Base-by-base conservation (phyloP, 2,113 vertebrate genomes). In the Rhipidura dahli region DNA sequence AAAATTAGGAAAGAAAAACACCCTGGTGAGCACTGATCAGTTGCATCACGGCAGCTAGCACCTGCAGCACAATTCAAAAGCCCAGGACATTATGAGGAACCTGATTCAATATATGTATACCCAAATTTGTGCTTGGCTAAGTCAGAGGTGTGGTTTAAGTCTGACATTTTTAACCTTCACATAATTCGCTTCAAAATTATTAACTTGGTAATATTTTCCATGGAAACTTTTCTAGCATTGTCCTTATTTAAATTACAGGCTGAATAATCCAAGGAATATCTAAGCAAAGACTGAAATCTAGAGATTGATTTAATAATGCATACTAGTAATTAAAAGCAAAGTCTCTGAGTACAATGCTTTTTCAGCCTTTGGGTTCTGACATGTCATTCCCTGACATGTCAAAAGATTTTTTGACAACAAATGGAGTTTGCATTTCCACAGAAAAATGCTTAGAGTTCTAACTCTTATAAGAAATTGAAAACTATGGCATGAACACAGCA, bases 401-500 rank as follows among this genome's bases (percentile, higher is more conserved):
- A 24, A 35, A 37, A 31, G 14, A 1, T 35, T 65, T 65, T 65
- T 56, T 28, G 1, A 40, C 6, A 75, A 40, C 33, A 54, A n/a
- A 30, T 11, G 14, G 40, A 80, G 21, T 50, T 69, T 61, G 45
- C 6, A 28, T 53, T 93, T 82, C 35, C 24, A 54, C 15, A 61
- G 60, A 42, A 82, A 68, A 93, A 68, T 37, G 13, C 10, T 71
- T 42, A 76, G 5, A 22, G 13, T 18, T 79, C n/a, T 79, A 68
- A 75, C 4, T 51, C 37, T 61, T 61, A 37, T 61, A 61, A 57
- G 50, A 77, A 72, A 65, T 9, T 49, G 45, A 73, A 93, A 90
- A 69, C 13, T 42, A 39, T 0, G 0, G 15, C 45, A 77, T 28
- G 37, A 93, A 86, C 27, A 12, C 61, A 65, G 50, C 0, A 0